These are phyloP conservation scores for Cygnus buccinator DNA, from an alignment of 2,113 vertebrate genomes.

Conservation along the genomic window DNA sequence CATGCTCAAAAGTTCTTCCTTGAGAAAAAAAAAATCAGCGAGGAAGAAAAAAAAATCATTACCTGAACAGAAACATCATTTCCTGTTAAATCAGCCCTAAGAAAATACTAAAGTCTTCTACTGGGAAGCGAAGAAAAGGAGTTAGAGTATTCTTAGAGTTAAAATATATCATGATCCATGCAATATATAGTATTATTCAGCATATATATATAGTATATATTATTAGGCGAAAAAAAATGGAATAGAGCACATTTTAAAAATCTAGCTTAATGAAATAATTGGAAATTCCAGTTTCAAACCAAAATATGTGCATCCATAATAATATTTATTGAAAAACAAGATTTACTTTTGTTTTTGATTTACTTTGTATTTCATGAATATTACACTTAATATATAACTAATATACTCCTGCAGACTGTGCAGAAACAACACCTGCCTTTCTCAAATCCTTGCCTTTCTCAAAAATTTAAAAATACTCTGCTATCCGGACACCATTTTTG, in stretches of 20 bases:
- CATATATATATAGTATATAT: too few relatives aligned
- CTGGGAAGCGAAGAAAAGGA: neutral
- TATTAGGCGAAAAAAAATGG: neutral
- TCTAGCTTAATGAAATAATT: neutral
- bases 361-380: neutral
- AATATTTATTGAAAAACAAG: neutral
- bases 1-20: neutral
- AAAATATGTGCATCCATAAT: neutral
- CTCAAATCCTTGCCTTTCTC: neutral
- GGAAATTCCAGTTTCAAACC: neutral
- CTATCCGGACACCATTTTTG: neutral
- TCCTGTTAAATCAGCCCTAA: neutral
- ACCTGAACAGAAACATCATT: neutral
- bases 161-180: neutral
- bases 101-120: neutral
- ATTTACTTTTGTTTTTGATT: neutral
- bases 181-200: neutral
- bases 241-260: neutral
- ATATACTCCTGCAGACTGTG: neutral
- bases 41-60: fast-evolving
- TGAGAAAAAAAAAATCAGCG: neutral
- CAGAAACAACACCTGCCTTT: neutral
- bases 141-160: neutral
- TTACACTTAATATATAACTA: neutral
- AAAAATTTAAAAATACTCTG: neutral